Evolutionary conservation across 1,140 invertebrate species (phyloP), one percentile per base, ranked within the genome.

Genomic region (Drosophila seguyi): DNA sequence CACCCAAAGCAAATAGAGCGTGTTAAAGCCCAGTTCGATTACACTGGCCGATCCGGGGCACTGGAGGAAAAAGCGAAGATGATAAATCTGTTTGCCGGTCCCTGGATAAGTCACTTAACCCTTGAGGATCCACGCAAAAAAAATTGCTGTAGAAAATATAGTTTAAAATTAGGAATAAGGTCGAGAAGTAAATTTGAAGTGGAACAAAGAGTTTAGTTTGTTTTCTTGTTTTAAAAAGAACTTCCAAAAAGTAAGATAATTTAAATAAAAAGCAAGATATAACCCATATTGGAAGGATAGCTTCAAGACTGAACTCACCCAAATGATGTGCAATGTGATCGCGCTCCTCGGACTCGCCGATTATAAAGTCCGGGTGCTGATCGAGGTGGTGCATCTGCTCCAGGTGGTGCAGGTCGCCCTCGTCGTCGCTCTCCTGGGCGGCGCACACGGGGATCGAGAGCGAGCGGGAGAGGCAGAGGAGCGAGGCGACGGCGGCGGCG

Each of bases 251-350:
- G 4, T 18, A 18, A 0, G 42, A 44, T 13, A 22, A 6, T 44
- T 13, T 6, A 44, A 48, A 27, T 27, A 27, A 11, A 1, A 22
- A 42, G 8, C 3, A 18, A 47, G 4, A 47, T 48, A 27, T 2
- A 48, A 10, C 22, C 14, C 16, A 8, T 13, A 34, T 11, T 11
- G 10, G 1, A 8, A n/a, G 2, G 8, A n/a, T n/a, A 4, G 5
- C n/a, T 0, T 27, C 25, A 48, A 10, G 6, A 14, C 53, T 13
- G 3, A 7, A 75, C 87, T 91, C 34, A 92, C 91, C 91, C 72
- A 92, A 73, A 66, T 92, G 91, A 82, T 92, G 90, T 8, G 91
- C 91, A 10, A 92, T 92, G 27, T 92, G 91, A 83, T 92, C 91
- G 18, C 75, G 90, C 39, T 92, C 91, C 53, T 92, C 90, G 6